Conservation (phyloP, 2,113 vertebrate species). For the Sorex araneus region DNA sequence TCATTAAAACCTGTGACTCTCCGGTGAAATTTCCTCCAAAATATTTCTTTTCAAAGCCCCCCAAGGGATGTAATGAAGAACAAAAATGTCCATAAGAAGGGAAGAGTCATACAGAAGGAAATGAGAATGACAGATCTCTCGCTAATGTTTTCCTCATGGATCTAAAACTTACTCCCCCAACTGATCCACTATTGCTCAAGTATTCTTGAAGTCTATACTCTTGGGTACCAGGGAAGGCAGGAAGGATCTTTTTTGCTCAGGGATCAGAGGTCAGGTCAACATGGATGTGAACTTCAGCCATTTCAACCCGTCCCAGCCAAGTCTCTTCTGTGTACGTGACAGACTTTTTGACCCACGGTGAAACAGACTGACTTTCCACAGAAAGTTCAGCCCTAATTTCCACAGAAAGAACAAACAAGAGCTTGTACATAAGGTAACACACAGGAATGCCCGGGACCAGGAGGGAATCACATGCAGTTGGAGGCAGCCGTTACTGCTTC, state of each 20-base stretch:
- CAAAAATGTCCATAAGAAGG: conserved; percentile 53
- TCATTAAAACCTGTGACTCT: conserved; percentile 68
- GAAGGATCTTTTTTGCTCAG: neutral
- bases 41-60: conserved; percentile 45
- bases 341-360: neutral
- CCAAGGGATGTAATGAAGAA: neutral
- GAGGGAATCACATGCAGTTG: neutral
- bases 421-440: neutral
- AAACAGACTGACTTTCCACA: conserved; percentile 9
- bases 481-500: neutral
- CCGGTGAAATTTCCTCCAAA: conserved; percentile 51
- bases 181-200: neutral
- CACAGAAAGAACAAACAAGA: conserved; percentile 45
- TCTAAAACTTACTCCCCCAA: neutral
- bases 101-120: conserved; percentile 27
- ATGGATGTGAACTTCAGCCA: neutral
- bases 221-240: neutral
- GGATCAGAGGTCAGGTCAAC: neutral
- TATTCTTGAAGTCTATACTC: neutral
- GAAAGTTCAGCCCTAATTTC: no score
- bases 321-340: conserved; percentile 45
- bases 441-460: neutral
- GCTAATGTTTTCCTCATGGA: conserved; percentile 31
- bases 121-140: neutral
- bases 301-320: neutral